Evolutionary conservation across 2,113 vertebrate genomes (phyloP), one percentile per base, ranked within the genome.

Genomic region (Macquaria australasica): DNA sequence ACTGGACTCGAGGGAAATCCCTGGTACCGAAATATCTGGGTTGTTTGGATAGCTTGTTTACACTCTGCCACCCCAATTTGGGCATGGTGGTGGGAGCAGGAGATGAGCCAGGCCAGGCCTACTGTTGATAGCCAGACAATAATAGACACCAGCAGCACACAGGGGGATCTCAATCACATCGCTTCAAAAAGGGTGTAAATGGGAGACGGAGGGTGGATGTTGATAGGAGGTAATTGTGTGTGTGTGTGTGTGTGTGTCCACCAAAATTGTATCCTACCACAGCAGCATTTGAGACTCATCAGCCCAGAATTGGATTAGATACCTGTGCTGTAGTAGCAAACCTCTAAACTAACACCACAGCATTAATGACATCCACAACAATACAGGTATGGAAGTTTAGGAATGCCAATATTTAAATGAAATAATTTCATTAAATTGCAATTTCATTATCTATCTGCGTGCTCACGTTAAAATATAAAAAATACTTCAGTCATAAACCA

Each of bases 41-140:
- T 56, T 87, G 82, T 91, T 93, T 87, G 51, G 88, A 86, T 75
- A 51, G 81, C 77, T 78, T 91, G 90, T 92, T 93, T 93, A 90
- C 86, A 84, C 84, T 84, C 85, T 68, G 78, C 85, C 84, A 88
- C 91, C 91, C 79, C 87, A 93, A 91, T 94, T 88, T 90, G 53
- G 87, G 64, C 43, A 53, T 28, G 48, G 66, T 70, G 79, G 43
- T 55, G 71, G 59, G 81, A 81, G 71, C 89, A 91, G 90, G 86
- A 94, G 89, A 92, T 84, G 82, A 82, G 50, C 75, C 79, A 88
- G 90, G 85, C 90, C 73, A 45, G 82, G 70, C 70, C 66, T 64
- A 79, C 79, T 69, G 84, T 81, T 83, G 87, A 88, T 87, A 88
- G 87, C 77, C 28, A 62, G 73, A 87, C 88, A 62, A 91, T 93